phyloP scores from a whole-genome alignment of 2,797 vertebrate genomes.

The Halcyon chelicuti region DNA sequence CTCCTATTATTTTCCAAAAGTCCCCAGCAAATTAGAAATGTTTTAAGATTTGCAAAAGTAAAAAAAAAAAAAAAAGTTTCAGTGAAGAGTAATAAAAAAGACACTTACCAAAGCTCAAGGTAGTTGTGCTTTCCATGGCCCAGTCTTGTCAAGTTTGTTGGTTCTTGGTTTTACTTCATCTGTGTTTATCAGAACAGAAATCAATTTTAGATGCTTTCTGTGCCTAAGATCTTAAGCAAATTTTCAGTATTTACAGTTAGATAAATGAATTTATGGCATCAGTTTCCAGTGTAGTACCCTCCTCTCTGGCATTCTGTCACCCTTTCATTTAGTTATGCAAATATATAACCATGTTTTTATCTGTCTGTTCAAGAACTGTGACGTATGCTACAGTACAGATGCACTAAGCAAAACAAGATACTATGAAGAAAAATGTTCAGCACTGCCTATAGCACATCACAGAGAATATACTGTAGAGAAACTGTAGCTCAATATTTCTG shows the following conservation, averaged over 20 bases:
- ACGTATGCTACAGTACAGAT: background rate
- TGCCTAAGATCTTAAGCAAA: background rate
- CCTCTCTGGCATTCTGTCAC: background rate
- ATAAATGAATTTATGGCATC: background rate
- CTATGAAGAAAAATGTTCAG: background rate
- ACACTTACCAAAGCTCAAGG: background rate
- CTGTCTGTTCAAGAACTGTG: background rate
- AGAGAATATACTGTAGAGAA: background rate
- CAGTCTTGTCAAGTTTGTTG: background rate
- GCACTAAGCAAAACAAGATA: background rate
- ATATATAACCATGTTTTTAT: background rate
- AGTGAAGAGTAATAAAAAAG: background rate
- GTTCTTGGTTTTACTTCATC: background rate
- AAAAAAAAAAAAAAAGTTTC: background rate
- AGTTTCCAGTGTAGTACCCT: background rate
- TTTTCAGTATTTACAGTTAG: background rate
- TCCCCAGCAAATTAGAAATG: background rate
- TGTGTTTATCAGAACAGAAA: conserved; percentile 21
- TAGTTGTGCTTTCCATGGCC: background rate
- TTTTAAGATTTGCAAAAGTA: background rate
- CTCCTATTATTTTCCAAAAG: background rate
- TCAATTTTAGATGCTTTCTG: background rate
- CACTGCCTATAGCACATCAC: background rate
- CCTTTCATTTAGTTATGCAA: background rate
- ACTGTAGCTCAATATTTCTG: background rate